Base-by-base conservation (phyloP, 1,140 invertebrate genomes). In the Matsumurasca onukii region DNA sequence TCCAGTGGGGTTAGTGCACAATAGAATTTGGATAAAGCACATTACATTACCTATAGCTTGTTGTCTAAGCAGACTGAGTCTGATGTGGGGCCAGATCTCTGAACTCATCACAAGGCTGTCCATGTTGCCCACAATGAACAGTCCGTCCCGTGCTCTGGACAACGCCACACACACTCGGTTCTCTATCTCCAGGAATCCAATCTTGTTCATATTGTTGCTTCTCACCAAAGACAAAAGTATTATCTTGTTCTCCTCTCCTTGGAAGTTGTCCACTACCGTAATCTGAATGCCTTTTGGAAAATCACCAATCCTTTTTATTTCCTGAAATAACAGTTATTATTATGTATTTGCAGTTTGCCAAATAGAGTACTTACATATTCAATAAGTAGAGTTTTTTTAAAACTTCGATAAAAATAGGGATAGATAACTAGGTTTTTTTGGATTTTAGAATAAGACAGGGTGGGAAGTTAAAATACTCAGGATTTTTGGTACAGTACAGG, bases 171-270 rank as follows among this genome's bases (percentile, higher is more conserved):
- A 93, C 39, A 95, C 84, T 66, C 93, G 81, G 80, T 95, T 95
- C 61, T 86, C 82, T 55, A 82, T 86, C 25, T 83, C 84, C 3
- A 95, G 78, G 80, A 94, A 96, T 3, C 93, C 93, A 75, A 94
- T 87, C 31, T 83, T 85, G 17, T 82, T 82, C 3, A 86, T 79
- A 3, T 77, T 69, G 74, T 91, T 90, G 76, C 88, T 93, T 69
- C 93, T 80, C 0, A 96, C 92, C 1, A 95, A 79, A 0, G 93
- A 95, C 3, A 95, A 75, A 1, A 96, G 75, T 66, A 95, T 89
- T 30, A 96, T 93, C 72, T 92, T 87, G 45, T 87, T 90, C 78
- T 96, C 93, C 77, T 94, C 89, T 0, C 93, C 93, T 83, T 94
- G 92, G 76, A 86, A 94, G 76, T 91, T 93, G 77, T 95, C 93